Conservation (phyloP, 2,113 vertebrate species). For the Oncorhynchus tshawytscha region DNA sequence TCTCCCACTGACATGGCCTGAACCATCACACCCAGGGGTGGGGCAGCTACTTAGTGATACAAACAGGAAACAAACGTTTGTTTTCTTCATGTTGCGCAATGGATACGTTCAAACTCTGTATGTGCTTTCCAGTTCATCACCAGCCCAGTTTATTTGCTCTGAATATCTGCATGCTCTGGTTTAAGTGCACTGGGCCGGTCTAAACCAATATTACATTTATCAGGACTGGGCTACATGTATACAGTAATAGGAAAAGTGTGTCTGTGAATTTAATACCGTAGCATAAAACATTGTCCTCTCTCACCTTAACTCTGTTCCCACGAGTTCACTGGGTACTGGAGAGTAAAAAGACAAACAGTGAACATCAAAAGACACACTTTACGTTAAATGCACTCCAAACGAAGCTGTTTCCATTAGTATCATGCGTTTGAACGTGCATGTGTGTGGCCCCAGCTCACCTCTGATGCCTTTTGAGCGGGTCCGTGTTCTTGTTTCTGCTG, state of each 20-base stretch:
- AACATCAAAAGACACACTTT: not conserved
- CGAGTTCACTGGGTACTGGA: conserved; percentile 76
- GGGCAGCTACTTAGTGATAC: conserved; percentile 81
- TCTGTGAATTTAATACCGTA: too few species aligned
- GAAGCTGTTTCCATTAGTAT: not conserved
- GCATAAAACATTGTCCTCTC: conserved; percentile 10
- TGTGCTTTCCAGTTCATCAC: too few species aligned
- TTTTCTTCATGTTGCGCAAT: not conserved
- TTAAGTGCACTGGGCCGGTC: not conserved
- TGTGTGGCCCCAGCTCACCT: conserved; percentile 74
- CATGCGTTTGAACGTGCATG: not conserved
- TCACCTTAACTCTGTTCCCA: conserved; percentile 85
- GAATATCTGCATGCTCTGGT: too few species aligned
- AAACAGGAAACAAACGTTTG: conserved; percentile 4
- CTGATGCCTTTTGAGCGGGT: conserved; percentile 89
- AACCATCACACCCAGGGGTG: conserved; percentile 92
- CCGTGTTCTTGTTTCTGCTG: conserved; percentile 87
- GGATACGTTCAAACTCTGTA: not conserved
- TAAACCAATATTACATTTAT: not conserved
- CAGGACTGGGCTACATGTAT: not conserved
- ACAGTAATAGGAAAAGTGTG: not conserved
- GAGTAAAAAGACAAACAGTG: conserved; percentile 32
- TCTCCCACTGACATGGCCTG: conserved; percentile 91
- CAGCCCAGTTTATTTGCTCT: too few species aligned
- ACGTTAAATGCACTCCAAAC: not conserved